A percentile compares a stretch with the other conserved stretches of the same genome.
Conservation (phyloP, 37 sponge, comb jelly and placozoan genomes). For the Crambe crambe region DNA sequence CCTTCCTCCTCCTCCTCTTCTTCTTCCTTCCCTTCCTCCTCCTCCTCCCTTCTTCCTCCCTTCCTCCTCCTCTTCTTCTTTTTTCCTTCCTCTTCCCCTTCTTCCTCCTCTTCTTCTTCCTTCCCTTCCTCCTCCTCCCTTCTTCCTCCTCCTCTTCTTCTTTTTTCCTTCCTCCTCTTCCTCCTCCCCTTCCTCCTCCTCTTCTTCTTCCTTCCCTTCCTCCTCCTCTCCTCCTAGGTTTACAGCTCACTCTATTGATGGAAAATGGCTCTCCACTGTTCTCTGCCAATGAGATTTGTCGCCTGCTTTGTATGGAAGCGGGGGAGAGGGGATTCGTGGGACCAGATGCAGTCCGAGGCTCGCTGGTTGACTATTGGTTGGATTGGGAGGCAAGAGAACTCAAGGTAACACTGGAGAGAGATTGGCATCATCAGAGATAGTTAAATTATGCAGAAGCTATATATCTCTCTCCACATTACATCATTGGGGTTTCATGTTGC, state of each 20-base stretch:
- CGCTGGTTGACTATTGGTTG: constrained; percentile 59
- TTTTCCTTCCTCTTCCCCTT: neutral
- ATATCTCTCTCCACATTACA: too few species aligned
- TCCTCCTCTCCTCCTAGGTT: neutral
- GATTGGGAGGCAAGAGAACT: constrained; percentile 58
- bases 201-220: neutral
- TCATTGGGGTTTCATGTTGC: neutral
- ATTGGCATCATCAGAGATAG: too few species aligned
- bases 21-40: neutral
- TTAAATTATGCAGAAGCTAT: neutral
- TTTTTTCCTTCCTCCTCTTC: neutral
- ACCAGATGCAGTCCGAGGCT: constrained; percentile 9
- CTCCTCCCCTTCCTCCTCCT: neutral
- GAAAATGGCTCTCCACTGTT: constrained; percentile 18
- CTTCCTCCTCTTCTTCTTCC: neutral
- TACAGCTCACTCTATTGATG: constrained; percentile 8
- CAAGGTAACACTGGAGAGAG: constrained; percentile 35
- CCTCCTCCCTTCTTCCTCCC: neutral
- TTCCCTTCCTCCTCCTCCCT: neutral
- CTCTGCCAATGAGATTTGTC: constrained; percentile 70
- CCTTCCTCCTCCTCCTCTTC: neutral
- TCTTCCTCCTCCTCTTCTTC: neutral
- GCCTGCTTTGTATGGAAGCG: constrained; percentile 34
- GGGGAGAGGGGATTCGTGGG: neutral
- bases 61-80: neutral